Percentiles rank a stretch among this genome's conserved stretches.
Evolutionary conservation across 1,140 invertebrate species (phyloP).

Genomic region (Calosoma granatense): DNA sequence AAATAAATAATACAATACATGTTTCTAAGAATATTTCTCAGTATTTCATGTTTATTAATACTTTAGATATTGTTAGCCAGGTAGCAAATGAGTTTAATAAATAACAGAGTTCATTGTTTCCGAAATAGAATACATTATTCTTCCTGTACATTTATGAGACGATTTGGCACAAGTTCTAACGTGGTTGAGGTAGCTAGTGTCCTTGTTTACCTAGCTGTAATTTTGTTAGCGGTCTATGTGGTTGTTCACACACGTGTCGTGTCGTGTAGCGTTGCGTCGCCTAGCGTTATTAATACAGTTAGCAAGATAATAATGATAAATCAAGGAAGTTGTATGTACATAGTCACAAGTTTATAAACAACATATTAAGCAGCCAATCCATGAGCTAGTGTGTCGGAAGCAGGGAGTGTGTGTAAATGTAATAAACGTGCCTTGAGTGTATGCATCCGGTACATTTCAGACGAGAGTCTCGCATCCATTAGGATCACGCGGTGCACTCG

Average conservation of each 20-base stretch:
- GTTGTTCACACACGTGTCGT: no score
- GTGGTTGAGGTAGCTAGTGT: background rate
- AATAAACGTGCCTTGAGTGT: conserved; percentile 1
- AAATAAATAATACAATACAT: no score
- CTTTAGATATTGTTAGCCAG: no score
- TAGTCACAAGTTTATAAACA: background rate
- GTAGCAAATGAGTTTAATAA: no score
- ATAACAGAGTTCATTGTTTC: no score
- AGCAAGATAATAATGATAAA: conserved; percentile 7
- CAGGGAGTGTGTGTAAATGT: background rate
- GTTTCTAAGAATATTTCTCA: no score
- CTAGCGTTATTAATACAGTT: conserved; percentile 1
- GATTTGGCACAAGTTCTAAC: no score
- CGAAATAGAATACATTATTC: no score
- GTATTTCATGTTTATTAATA: no score
- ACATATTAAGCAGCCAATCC: background rate
- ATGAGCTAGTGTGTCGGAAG: background rate
- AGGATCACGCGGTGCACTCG: background rate
- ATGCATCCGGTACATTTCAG: background rate
- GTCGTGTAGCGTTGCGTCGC: background rate
- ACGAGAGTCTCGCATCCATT: background rate
- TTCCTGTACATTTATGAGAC: no score
- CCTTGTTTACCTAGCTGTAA: background rate
- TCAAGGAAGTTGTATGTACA: background rate
- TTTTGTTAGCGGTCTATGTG: background rate